A percentile compares a stretch with the other conserved stretches of the same genome.
Conservation (phyloP, 2,888 invertebrate genomes). For the Zaprionus obscuricornis region DNA sequence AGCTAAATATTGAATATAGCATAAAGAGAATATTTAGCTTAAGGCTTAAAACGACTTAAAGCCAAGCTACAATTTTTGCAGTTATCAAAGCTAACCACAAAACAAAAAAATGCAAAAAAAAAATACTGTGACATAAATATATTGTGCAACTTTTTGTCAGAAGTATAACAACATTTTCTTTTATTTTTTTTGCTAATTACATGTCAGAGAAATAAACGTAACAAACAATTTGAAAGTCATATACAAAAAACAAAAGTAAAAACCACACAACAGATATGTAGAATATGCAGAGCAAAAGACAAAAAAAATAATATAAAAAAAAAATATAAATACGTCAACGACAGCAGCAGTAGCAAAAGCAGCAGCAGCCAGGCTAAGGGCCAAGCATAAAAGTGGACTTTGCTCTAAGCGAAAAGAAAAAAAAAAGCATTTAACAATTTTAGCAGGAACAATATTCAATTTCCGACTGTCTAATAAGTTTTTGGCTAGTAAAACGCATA, state of each 20-base stretch:
- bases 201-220: slow-evolving; percentile 35
- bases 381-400: neutral
- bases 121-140: no score
- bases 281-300: slow-evolving; percentile 17
- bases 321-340: slow-evolving; percentile 44
- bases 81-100: no score
- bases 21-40: no score
- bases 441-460: slow-evolving; percentile 74
- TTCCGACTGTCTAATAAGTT: slow-evolving; percentile 77
- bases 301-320: slow-evolving; percentile 7
- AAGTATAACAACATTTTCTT: no score
- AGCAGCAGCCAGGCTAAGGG: slow-evolving; percentile 19
- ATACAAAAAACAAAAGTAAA: slow-evolving; percentile 23
- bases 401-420: slow-evolving; percentile 37
- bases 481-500: slow-evolving; percentile 47
- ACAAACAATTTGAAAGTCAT: slow-evolving; percentile 54
- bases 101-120: no score
- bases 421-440: slow-evolving; percentile 69
- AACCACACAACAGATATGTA: slow-evolving; percentile 43
- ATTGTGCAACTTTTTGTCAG: no score
- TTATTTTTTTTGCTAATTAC: slow-evolving; percentile 62
- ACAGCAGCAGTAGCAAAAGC: slow-evolving; percentile 17
- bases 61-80: no score
- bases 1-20: no score
- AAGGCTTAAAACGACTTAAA: slow-evolving; percentile 23